These are phyloP conservation scores for Cebus imitator DNA, from an alignment of 2,113 vertebrate genomes.

Conservation along the genomic window DNA sequence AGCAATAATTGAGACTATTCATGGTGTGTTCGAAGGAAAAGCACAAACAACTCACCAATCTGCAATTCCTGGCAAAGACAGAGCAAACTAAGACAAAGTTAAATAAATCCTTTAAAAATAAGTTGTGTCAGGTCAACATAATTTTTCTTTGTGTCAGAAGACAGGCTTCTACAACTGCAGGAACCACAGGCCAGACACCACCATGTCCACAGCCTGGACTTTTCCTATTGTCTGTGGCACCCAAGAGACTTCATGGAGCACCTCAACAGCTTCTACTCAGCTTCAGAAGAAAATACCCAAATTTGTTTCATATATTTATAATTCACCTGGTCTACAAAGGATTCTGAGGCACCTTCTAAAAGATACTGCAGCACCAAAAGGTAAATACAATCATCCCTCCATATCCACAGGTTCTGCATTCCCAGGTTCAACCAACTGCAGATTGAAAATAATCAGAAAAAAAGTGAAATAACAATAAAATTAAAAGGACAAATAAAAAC, in stretches of 20 bases:
- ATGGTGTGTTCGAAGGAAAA: neutral
- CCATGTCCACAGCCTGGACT: neutral
- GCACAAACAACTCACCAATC: conserved; percentile 48
- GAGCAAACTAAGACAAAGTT: neutral
- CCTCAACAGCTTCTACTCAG: neutral
- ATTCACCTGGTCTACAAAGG: neutral
- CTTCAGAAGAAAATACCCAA: neutral
- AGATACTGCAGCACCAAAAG: neutral
- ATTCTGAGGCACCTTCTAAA: neutral
- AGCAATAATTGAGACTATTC: conserved; percentile 49
- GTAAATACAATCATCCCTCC: neutral
- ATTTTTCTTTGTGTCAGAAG: neutral
- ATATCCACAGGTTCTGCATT: neutral
- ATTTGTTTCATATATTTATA: neutral
- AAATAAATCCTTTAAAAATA: conserved; percentile 1
- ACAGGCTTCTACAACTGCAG: neutral
- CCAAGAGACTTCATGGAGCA: neutral
- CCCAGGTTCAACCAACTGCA: neutral
- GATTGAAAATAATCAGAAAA: neutral
- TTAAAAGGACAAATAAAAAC: neutral
- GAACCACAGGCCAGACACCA: neutral
- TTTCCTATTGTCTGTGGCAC: neutral
- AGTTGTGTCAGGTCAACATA: neutral
- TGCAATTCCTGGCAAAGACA: neutral
- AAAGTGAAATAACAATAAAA: neutral